phyloP scores from a whole-genome alignment of 2,888 invertebrate species.

The Hyposoter dolosus region DNA sequence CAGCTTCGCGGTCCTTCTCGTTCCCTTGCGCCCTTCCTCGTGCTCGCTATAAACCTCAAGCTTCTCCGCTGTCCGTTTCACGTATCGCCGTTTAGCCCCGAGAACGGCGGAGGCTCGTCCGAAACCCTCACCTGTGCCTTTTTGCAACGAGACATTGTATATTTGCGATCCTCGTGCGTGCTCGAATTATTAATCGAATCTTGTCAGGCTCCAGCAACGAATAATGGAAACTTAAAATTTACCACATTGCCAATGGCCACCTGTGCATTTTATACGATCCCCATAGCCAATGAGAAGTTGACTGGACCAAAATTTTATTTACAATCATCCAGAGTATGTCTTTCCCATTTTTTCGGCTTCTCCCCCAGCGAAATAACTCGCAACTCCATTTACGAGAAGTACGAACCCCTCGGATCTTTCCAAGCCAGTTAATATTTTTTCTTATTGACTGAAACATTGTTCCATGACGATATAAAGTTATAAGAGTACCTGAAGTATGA shows the following conservation, averaged over 20 bases:
- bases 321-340: background rate
- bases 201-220: conserved; percentile 24
- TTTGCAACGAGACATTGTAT: conserved; percentile 79
- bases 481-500: background rate
- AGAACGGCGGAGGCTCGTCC: conserved; percentile 47
- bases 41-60: conserved; percentile 33
- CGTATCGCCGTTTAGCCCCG: conserved; percentile 61
- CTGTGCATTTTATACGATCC: conserved; percentile 12
- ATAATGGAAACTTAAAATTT: conserved; percentile 30
- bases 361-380: background rate
- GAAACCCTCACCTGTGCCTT: conserved; percentile 78
- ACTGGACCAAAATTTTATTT: conserved; percentile 10
- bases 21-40: conserved; percentile 58
- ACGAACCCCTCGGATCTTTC: background rate
- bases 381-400: background rate
- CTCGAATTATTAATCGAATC: conserved; percentile 79
- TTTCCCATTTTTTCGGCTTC: background rate
- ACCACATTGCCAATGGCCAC: conserved; percentile 40
- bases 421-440: background rate
- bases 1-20: conserved; percentile 32
- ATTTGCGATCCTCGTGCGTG: conserved; percentile 77
- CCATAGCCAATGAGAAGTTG: background rate
- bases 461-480: background rate
- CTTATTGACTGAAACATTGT: background rate
- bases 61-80: conserved; percentile 61